phyloP scores from a whole-genome alignment of 2,797 vertebrate genomes.

The Cynodonichthys magdalenae region DNA sequence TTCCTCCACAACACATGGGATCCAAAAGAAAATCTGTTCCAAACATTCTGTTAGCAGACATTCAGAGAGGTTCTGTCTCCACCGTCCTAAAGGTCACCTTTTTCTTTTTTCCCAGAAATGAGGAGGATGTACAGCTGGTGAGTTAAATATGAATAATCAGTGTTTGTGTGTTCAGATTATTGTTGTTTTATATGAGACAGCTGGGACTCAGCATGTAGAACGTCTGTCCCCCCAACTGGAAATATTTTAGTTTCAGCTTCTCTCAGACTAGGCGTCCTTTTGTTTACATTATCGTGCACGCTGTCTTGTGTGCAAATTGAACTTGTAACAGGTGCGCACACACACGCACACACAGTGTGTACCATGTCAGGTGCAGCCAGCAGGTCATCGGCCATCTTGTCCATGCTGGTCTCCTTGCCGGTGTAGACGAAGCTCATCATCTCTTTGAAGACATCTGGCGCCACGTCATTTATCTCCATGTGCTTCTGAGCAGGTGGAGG shows the following conservation, averaged over 20 bases:
- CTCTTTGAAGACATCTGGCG: slow-evolving; percentile 97
- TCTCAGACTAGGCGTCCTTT: slow-evolving; percentile 18
- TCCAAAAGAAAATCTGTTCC: too few relatives aligned
- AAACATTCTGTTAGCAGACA: too few relatives aligned
- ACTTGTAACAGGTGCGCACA: slow-evolving; percentile 42
- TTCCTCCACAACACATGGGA: too few relatives aligned
- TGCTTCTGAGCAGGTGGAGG: slow-evolving; percentile 81
- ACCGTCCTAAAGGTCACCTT: too few relatives aligned
- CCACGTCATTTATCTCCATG: slow-evolving; percentile 93
- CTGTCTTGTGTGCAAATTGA: slow-evolving; percentile 16
- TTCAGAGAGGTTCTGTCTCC: too few relatives aligned
- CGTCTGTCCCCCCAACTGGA: neutral
- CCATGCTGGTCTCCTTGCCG: slow-evolving; percentile 91
- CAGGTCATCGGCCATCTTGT: slow-evolving; percentile 97
- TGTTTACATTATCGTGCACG: slow-evolving; percentile 37
- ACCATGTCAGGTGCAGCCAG: slow-evolving; percentile 95
- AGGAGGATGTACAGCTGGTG: too few relatives aligned
- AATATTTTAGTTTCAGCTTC: neutral
- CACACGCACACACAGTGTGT: slow-evolving; percentile 25
- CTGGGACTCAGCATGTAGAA: neutral
- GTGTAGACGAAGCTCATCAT: slow-evolving; percentile 98
- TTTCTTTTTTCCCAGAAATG: too few relatives aligned
- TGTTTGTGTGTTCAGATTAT: neutral
- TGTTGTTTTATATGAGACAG: neutral
- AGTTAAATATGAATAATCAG: too few relatives aligned